Evolutionary conservation across 2,888 invertebrate species (phyloP).

Genomic region (Luffia ferchaultella): DNA sequence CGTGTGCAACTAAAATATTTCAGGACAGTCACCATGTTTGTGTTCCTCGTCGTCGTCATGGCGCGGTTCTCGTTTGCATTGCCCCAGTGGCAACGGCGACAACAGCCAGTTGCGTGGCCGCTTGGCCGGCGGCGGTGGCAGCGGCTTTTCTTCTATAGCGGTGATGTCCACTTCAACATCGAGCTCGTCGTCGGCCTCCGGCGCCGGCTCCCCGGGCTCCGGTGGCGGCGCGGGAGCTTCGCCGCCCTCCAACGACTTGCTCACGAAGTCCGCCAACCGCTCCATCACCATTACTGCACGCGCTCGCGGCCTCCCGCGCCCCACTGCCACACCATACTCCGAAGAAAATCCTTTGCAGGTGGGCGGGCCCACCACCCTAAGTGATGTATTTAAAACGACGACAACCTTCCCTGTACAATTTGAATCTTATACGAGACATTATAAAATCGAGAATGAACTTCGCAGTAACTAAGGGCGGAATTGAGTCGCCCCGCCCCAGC

Average conservation of each 20-base stretch:
- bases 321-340: conserved; percentile 42
- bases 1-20: no score
- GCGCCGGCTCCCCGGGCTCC: conserved; percentile 48
- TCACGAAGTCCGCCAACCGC: conserved; percentile 90
- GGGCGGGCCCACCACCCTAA: conserved; percentile 20
- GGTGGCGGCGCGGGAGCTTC: conserved; percentile 55
- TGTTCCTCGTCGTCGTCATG: conserved; percentile 50
- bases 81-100: conserved; percentile 43
- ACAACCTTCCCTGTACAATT: conserved; percentile 24
- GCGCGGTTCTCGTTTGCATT: conserved; percentile 38
- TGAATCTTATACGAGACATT: no score
- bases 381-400: conserved; percentile 12
- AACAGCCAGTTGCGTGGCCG: conserved; percentile 56
- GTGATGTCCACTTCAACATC: conserved; percentile 59
- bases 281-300: conserved; percentile 75
- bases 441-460: no score
- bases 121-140: conserved; percentile 42
- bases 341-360: conserved; percentile 38
- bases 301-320: conserved; percentile 46
- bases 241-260: conserved; percentile 81
- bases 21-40: conserved; percentile 41
- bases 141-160: conserved; percentile 48
- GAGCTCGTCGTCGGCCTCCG: conserved; percentile 24
- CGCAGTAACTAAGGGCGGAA: neutral
- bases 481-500: conserved; percentile 34